A percentile compares a stretch with the other conserved stretches of the same genome.
Conservation (phyloP, 2,113 vertebrate genomes). For the Amazona guildingii region DNA sequence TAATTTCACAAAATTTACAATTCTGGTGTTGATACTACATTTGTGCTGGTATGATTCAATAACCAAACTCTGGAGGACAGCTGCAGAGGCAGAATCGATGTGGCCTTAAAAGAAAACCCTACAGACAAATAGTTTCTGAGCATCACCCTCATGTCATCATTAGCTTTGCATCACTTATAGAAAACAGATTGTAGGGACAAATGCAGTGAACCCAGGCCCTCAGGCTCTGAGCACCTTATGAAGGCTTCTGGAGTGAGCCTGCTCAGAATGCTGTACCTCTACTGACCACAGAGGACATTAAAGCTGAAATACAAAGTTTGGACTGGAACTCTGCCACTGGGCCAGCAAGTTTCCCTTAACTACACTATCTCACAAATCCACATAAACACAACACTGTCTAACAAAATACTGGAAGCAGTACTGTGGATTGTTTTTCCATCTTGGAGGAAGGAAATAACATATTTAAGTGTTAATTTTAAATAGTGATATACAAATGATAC, state of each 20-base stretch:
- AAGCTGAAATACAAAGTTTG: neutral
- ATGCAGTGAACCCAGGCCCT: neutral
- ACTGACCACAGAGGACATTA: neutral
- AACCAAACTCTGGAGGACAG: neutral
- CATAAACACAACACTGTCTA: neutral
- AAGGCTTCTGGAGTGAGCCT: neutral
- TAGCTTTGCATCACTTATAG: neutral
- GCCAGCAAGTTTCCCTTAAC: neutral
- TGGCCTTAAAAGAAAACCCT: neutral
- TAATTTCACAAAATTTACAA: neutral
- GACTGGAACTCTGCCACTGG: neutral
- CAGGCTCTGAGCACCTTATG: neutral
- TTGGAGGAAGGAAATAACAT: neutral
- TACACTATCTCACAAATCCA: neutral
- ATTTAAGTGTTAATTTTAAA: neutral
- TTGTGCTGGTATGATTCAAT: neutral
- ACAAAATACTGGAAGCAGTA: neutral
- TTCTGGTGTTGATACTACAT: neutral
- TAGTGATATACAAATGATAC: neutral
- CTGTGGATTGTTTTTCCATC: neutral
- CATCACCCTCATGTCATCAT: neutral
- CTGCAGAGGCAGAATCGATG: neutral
- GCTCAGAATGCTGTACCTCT: neutral
- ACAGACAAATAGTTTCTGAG: neutral
- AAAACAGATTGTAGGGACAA: neutral